These are phyloP conservation scores for Chelonoidis abingdonii DNA, from an alignment of 2,113 vertebrate genomes.

Conservation along the genomic window DNA sequence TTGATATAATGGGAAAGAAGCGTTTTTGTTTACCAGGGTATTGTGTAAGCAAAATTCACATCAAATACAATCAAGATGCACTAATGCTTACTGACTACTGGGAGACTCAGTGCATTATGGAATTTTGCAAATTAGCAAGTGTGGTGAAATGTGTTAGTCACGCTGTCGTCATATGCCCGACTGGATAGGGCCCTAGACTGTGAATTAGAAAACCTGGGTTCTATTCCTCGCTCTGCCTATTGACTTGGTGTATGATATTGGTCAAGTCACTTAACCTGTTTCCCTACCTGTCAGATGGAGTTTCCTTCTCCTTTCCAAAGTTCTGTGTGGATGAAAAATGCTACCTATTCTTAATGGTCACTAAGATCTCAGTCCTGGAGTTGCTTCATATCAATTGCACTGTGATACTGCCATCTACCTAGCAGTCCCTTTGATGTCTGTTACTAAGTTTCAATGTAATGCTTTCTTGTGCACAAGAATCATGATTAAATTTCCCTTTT, in stretches of 20 bases:
- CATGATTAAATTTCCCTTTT: background rate
- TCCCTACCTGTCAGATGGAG: background rate
- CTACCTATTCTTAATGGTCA: background rate
- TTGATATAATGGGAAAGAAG: background rate
- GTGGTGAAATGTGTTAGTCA: background rate
- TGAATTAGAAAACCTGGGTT: background rate
- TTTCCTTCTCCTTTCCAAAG: background rate
- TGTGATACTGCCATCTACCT: background rate
- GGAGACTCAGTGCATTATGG: background rate
- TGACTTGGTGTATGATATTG: background rate
- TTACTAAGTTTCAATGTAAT: background rate
- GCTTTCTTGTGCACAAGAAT: background rate
- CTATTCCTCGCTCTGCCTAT: background rate
- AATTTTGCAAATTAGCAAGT: background rate
- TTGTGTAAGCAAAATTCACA: background rate
- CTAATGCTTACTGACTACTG: background rate
- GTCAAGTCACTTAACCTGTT: background rate
- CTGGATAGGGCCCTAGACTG: background rate
- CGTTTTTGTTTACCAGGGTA: background rate
- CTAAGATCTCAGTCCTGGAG: background rate
- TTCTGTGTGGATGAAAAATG: background rate
- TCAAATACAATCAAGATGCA: background rate
- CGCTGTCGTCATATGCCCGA: background rate
- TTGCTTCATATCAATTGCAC: background rate
- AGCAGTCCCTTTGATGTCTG: background rate